phyloP scores from a whole-genome alignment of 1,140 invertebrate species.

The Diprion similis region DNA sequence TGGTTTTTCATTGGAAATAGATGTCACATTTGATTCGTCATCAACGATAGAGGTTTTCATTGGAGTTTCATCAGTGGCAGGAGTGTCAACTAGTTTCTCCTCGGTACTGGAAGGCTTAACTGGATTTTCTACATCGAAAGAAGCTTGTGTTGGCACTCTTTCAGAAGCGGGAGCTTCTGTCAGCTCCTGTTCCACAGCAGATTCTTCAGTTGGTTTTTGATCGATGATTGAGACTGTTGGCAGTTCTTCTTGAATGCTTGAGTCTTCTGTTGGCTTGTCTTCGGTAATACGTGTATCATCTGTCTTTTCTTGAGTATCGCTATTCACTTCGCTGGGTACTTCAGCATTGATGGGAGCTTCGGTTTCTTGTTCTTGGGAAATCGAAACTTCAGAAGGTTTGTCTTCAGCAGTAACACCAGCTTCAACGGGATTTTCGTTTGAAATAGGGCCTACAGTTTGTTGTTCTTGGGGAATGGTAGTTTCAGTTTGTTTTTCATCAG shows the following conservation, averaged over 20 bases:
- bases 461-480: slow-evolving; percentile 19
- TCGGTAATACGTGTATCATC: slow-evolving; percentile 19
- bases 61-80: slow-evolving; percentile 18
- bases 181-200: slow-evolving; percentile 20
- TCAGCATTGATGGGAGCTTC: neutral
- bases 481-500: slow-evolving; percentile 19
- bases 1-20: slow-evolving; percentile 23
- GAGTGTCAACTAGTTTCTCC: slow-evolving; percentile 13
- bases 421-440: slow-evolving; percentile 21
- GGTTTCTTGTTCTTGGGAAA: neutral
- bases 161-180: slow-evolving; percentile 9
- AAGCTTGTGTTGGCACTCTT: slow-evolving; percentile 14
- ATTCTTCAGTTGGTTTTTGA: neutral
- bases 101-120: slow-evolving; percentile 12
- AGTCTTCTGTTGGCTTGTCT: slow-evolving; percentile 3
- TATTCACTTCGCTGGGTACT: slow-evolving; percentile 11
- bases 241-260: slow-evolving; percentile 23
- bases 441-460: slow-evolving; percentile 21
- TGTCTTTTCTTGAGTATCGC: slow-evolving; percentile 12
- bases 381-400: slow-evolving; percentile 4
- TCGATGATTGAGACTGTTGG: slow-evolving; percentile 30
- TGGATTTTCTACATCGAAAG: slow-evolving; percentile 13
- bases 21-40: slow-evolving; percentile 20
- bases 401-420: slow-evolving; percentile 11
- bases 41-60: slow-evolving; percentile 16